These are phyloP conservation scores for Oreochromis niloticus DNA, from an alignment of 2,113 vertebrate genomes.

Conservation along the genomic window DNA sequence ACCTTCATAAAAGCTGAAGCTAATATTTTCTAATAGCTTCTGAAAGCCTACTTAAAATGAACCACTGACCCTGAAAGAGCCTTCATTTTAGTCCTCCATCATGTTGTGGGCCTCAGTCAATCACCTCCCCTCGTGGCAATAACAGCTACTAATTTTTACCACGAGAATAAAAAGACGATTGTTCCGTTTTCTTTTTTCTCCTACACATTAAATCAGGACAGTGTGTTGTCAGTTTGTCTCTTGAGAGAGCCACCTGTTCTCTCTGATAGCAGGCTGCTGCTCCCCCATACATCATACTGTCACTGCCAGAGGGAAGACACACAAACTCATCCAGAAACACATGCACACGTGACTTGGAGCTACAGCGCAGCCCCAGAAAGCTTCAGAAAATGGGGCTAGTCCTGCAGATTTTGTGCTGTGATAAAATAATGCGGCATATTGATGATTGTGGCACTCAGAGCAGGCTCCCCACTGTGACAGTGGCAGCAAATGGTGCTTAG, in stretches of 20 bases:
- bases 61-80: not conserved
- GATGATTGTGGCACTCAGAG: not conserved
- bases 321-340: not conserved
- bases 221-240: constrained; percentile 26
- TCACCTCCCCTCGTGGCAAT: not conserved
- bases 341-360: not conserved
- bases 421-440: constrained; percentile 10
- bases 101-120: not conserved
- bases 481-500: not conserved
- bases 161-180: constrained; percentile 5
- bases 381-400: not conserved
- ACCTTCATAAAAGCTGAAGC: not conserved
- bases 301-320: constrained; percentile 15
- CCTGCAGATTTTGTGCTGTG: not conserved
- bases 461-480: not conserved
- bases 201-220: constrained; percentile 37
- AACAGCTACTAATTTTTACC: not conserved
- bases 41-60: not conserved
- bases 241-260: constrained; percentile 54
- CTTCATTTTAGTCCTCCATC: not conserved
- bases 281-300: constrained; percentile 57
- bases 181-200: not conserved
- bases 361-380: not conserved
- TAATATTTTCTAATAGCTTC: not conserved
- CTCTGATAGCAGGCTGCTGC: constrained; percentile 52